Evolutionary conservation across 1,140 invertebrate genomes (phyloP), one percentile per base, ranked within the genome.

Genomic region (Diabrotica undecimpunctata): DNA sequence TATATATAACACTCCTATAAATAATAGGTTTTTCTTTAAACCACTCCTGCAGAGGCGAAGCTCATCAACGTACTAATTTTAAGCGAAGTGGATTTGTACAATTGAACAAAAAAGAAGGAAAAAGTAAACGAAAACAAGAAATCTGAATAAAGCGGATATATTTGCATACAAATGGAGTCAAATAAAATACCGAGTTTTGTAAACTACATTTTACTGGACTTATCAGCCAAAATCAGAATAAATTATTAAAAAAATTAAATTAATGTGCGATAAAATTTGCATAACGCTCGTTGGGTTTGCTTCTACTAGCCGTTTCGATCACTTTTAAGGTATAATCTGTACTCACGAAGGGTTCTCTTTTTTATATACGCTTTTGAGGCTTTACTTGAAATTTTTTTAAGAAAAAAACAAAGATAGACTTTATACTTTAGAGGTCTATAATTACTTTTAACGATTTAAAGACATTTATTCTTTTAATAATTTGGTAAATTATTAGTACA

Each of bases 171-270:
- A 46, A 46, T 46, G 41, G 41, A 46, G n/a, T 46, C 41, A 46
- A 46, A 46, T 46, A 46, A 46, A 46, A 46, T 46, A 46, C 41
- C 41, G 41, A 46, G 8, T 46, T 46, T 46, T 46, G 41, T 46
- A 46, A 46, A 46, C 41, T 46, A 46, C 41, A 46, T 46, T 46
- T 46, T 46, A 46, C 41, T 8, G n/a, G 8, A 10, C 41, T 46
- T 10, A 46, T 46, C 41, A n/a, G 41, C n/a, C 8, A 46, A 46
- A 46, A 46, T 46, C 41, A 10, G 41, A 46, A 46, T 46, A 46
- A 46, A 46, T 46, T 46, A 46, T 46, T 46, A n/a, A 46, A 46
- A 46, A 46, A 46, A 46, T 46, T 46, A 46, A 46, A 46, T 46
- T 10, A 46, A 46, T 46, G 41, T 6, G 41, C 41, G 41, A 46